These are phyloP conservation scores for Aplysia californica DNA, from an alignment of 1,140 invertebrate species.

Conservation along the genomic window DNA sequence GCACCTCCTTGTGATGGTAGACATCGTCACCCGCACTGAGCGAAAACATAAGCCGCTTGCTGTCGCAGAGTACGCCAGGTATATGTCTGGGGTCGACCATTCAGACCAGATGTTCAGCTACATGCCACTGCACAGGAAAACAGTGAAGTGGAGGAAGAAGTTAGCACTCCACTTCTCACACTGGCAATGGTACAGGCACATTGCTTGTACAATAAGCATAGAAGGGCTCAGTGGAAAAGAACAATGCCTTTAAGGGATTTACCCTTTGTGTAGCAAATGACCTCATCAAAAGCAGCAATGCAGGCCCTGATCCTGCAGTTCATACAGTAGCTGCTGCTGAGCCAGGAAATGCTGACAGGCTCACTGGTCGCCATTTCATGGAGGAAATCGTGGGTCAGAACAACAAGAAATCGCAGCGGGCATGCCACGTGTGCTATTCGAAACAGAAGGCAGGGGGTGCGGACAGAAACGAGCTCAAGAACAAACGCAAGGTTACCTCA, in stretches of 20 bases:
- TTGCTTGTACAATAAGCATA: neutral
- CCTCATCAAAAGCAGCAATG: neutral
- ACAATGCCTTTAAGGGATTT: neutral
- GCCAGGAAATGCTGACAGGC: neutral
- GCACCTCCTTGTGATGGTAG: neutral
- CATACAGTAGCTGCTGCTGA: neutral
- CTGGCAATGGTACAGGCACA: neutral
- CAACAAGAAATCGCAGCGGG: neutral
- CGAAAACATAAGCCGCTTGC: neutral
- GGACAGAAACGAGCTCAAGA: neutral
- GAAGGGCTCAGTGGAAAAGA: neutral
- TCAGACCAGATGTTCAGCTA: slow-evolving; percentile 22
- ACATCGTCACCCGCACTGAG: neutral
- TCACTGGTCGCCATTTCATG: neutral
- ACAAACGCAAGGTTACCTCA: neutral
- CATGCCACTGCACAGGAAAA: slow-evolving; percentile 8
- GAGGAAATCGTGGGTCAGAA: neutral
- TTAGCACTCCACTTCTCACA: neutral
- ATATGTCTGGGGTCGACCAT: slow-evolving; percentile 21
- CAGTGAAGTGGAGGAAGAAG: slow-evolving; percentile 20
- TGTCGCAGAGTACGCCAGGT: neutral
- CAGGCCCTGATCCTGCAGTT: neutral
- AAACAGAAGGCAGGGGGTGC: neutral
- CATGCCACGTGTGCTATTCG: neutral
- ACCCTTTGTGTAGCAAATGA: neutral